Conservation (phyloP, 2,797 vertebrate species). For the Tragelaphus oryx region DNA sequence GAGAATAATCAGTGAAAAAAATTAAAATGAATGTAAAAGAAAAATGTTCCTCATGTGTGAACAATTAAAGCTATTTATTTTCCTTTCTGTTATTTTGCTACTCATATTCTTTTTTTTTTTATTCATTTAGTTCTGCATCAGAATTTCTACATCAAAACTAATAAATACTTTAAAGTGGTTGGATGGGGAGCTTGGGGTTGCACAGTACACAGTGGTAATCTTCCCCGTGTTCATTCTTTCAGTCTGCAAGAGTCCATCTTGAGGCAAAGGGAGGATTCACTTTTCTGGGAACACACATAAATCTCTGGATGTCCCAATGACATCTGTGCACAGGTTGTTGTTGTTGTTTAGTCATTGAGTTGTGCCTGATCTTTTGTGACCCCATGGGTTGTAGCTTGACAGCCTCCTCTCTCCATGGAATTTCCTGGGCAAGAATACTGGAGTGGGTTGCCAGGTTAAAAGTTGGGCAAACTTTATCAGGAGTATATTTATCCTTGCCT, state of each 20-base stretch:
- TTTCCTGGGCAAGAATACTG: background rate
- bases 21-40: background rate
- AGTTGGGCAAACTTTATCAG: background rate
- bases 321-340: background rate
- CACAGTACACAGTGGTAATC: fast-evolving
- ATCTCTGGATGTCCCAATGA: background rate
- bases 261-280: background rate
- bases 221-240: background rate
- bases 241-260: background rate
- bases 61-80: background rate
- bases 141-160: background rate
- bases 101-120: background rate
- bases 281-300: background rate
- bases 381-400: background rate
- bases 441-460: background rate
- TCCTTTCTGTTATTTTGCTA: background rate
- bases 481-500: background rate
- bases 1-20: background rate
- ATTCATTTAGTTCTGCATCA: background rate
- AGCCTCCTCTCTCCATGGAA: background rate
- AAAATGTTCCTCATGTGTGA: background rate
- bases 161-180: background rate
- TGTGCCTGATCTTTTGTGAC: background rate
- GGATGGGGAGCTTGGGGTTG: background rate
- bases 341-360: background rate